Conservation (phyloP, 2,888 invertebrate genomes). For the Drosophila maculinotata region DNA sequence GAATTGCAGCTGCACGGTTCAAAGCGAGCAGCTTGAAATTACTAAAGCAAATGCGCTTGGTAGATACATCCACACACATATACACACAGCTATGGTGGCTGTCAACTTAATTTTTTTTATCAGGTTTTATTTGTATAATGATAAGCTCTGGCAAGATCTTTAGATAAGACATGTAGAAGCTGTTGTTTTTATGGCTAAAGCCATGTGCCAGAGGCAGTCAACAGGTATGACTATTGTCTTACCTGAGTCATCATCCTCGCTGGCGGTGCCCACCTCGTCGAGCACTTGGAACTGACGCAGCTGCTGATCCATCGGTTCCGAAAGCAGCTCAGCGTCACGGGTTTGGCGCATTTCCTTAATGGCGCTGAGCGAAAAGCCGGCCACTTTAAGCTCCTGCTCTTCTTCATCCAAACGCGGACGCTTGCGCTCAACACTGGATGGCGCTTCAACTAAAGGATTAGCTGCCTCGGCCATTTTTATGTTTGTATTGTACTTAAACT, state of each 20-base stretch:
- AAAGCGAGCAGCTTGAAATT: slow-evolving; percentile 19
- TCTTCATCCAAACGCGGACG: slow-evolving; percentile 60
- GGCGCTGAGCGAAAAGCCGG: slow-evolving; percentile 83
- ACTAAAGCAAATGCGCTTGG: slow-evolving; percentile 24
- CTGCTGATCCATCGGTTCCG: slow-evolving; percentile 83
- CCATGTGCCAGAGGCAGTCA: slow-evolving; percentile 9
- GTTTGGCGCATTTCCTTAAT: slow-evolving; percentile 82
- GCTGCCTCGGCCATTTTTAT: slow-evolving; percentile 40
- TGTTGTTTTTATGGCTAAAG: slow-evolving; percentile 31
- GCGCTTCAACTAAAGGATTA: slow-evolving; percentile 1
- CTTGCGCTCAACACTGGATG: slow-evolving; percentile 26
- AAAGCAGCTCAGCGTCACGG: slow-evolving; percentile 75
- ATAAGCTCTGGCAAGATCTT: slow-evolving; percentile 61
- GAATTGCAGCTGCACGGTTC: slow-evolving; percentile 21
- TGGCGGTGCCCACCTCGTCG: slow-evolving; percentile 87
- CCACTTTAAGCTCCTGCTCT: slow-evolving; percentile 75
- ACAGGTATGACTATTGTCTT: slow-evolving; percentile 10
- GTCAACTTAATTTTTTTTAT: slow-evolving; percentile 50
- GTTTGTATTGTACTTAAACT: slow-evolving; percentile 46
- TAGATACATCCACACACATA: slow-evolving; percentile 6
- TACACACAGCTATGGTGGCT: slow-evolving; percentile 1
- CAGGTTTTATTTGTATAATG: slow-evolving; percentile 64
- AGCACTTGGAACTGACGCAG: slow-evolving; percentile 88
- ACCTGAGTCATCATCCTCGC: slow-evolving; percentile 84
- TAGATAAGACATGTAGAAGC: slow-evolving; percentile 58